Evolutionary conservation across 2,113 vertebrate species (phyloP).

Genomic region (Gymnogyps californianus): DNA sequence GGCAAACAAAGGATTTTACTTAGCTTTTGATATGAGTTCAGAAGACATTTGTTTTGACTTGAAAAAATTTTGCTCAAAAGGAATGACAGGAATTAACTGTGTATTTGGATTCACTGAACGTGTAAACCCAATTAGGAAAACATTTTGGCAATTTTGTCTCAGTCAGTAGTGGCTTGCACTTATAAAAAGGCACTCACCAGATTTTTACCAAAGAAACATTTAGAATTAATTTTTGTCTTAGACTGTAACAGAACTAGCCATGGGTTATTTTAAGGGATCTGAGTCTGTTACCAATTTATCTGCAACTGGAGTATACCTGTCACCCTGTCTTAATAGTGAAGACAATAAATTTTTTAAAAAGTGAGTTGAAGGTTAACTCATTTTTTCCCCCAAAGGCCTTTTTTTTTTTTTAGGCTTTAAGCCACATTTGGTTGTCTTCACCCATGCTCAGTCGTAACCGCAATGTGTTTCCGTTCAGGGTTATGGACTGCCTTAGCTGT

Average conservation of each 20-base stretch:
- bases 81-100: not conserved
- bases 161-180: not conserved
- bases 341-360: not conserved
- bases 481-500: not conserved
- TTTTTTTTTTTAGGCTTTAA: not conserved
- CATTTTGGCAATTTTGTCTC: not conserved
- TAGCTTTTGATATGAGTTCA: not conserved
- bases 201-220: not conserved
- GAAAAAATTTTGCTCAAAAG: not conserved
- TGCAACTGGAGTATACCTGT: not conserved
- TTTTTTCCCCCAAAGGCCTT: not conserved
- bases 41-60: not conserved
- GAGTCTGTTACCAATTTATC: not conserved
- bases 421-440: not conserved
- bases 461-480: not conserved
- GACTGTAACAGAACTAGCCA: not conserved
- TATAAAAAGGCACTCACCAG: not conserved
- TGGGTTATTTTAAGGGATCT: not conserved
- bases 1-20: not conserved
- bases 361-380: not conserved
- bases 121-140: not conserved
- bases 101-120: not conserved
- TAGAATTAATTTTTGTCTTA: not conserved
- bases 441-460: no score
- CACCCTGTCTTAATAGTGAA: not conserved